phyloP scores from a whole-genome alignment of 2,888 invertebrate genomes.

The Tyria jacobaeae region DNA sequence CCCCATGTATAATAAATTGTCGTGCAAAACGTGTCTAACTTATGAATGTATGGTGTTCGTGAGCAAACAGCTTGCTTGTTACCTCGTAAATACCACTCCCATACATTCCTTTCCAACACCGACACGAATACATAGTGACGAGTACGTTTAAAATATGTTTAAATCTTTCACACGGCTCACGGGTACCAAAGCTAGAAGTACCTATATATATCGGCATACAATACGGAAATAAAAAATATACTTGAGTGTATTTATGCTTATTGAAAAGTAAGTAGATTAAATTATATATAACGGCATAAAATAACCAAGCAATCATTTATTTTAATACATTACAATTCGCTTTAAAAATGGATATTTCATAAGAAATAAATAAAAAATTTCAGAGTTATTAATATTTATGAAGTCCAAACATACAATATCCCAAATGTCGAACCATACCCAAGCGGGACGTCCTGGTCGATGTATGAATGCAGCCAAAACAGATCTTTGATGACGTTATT shows the following conservation, averaged over 20 bases:
- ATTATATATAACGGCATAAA: background rate
- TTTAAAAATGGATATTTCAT: background rate
- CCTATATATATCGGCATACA: background rate
- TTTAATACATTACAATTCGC: background rate
- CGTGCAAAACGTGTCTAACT: constrained; percentile 22
- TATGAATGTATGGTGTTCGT: constrained; percentile 26
- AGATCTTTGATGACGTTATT: background rate
- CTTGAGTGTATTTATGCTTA: too few relatives aligned
- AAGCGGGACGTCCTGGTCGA: background rate
- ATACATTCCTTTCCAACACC: constrained; percentile 72
- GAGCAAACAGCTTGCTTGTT: constrained; percentile 33
- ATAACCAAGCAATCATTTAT: background rate
- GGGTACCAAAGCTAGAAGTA: background rate
- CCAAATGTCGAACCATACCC: background rate
- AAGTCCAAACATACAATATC: too few relatives aligned
- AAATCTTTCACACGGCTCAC: background rate
- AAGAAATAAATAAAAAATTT: background rate
- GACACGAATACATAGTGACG: constrained; percentile 41
- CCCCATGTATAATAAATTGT: constrained; percentile 21
- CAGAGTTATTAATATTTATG: too few relatives aligned
- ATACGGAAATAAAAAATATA: too few relatives aligned
- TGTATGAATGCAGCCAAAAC: background rate
- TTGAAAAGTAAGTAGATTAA: too few relatives aligned
- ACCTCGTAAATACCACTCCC: constrained; percentile 64
- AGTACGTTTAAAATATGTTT: background rate